These are phyloP conservation scores for Melanocharis versteri DNA, from an alignment of 2,113 vertebrate species.

Conservation along the genomic window DNA sequence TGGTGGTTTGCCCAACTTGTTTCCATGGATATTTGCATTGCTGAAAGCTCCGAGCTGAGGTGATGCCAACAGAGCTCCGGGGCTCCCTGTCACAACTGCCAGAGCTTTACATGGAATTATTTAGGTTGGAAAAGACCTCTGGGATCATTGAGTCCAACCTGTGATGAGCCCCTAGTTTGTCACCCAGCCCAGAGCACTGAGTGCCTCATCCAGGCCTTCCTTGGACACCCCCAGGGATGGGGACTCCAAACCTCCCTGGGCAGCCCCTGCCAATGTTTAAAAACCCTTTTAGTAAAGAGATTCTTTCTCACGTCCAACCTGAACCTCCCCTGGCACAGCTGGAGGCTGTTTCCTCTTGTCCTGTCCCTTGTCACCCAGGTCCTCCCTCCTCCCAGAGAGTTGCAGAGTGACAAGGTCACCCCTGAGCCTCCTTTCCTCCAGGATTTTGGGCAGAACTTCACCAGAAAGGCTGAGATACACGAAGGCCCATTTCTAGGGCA, in stretches of 20 bases:
- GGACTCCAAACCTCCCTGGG: neutral
- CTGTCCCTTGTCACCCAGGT: neutral
- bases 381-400: neutral
- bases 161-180: neutral
- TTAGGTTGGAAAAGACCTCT: neutral
- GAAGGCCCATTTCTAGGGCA: rapidly evolving
- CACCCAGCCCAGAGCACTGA: neutral
- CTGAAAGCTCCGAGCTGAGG: neutral
- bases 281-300: neutral
- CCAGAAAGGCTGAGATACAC: neutral
- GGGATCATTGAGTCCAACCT: neutral
- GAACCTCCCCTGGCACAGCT: neutral
- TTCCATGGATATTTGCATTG: constrained; percentile 8
- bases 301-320: neutral
- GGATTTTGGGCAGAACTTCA: neutral
- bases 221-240: neutral
- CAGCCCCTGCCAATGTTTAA: neutral
- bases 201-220: neutral
- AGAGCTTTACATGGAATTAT: neutral
- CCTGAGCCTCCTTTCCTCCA: neutral
- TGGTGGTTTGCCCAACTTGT: neutral
- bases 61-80: neutral
- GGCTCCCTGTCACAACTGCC: neutral
- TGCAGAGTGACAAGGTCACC: neutral
- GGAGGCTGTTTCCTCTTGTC: neutral